Percentiles rank a stretch among this genome's conserved stretches.
Evolutionary conservation across 2,888 invertebrate species (phyloP).

Genomic region (Acleris cristana): DNA sequence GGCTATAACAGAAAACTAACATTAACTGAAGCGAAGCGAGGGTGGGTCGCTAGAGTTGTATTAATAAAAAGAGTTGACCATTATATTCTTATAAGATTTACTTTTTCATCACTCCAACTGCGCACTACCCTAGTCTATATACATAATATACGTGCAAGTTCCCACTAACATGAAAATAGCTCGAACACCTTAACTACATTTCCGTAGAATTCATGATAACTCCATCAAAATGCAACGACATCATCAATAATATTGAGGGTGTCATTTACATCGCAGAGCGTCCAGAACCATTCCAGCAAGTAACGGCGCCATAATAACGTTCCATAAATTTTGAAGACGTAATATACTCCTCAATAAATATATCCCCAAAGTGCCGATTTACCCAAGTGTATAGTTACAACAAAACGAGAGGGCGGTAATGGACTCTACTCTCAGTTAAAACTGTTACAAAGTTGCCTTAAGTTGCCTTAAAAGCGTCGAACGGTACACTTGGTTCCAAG

Average conservation of each 20-base stretch:
- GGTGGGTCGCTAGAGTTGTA: too few relatives aligned
- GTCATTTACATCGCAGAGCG: slow-evolving; percentile 24
- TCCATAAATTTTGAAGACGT: slow-evolving; percentile 66
- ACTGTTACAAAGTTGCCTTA: slow-evolving; percentile 54
- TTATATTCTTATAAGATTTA: too few relatives aligned
- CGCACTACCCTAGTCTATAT: too few relatives aligned
- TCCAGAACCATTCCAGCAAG: slow-evolving; percentile 43
- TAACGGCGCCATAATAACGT: slow-evolving; percentile 57
- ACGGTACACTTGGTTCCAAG: slow-evolving; percentile 46
- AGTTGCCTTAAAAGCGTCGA: slow-evolving; percentile 57
- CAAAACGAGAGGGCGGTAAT: slow-evolving; percentile 53
- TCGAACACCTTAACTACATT: too few relatives aligned
- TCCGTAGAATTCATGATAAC: background rate
- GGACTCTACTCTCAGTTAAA: slow-evolving; percentile 53
- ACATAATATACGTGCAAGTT: too few relatives aligned
- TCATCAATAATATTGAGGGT: slow-evolving; percentile 22
- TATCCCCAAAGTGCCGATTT: slow-evolving; percentile 67
- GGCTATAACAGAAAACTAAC: too few relatives aligned
- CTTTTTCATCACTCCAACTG: too few relatives aligned
- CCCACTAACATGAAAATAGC: too few relatives aligned
- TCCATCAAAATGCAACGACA: slow-evolving; percentile 15
- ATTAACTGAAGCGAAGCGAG: too few relatives aligned
- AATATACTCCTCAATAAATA: slow-evolving; percentile 64
- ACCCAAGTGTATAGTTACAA: slow-evolving; percentile 51
- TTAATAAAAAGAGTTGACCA: too few relatives aligned